These are phyloP conservation scores for Crematogaster levior DNA, from an alignment of 2,888 invertebrate species.

Conservation along the genomic window DNA sequence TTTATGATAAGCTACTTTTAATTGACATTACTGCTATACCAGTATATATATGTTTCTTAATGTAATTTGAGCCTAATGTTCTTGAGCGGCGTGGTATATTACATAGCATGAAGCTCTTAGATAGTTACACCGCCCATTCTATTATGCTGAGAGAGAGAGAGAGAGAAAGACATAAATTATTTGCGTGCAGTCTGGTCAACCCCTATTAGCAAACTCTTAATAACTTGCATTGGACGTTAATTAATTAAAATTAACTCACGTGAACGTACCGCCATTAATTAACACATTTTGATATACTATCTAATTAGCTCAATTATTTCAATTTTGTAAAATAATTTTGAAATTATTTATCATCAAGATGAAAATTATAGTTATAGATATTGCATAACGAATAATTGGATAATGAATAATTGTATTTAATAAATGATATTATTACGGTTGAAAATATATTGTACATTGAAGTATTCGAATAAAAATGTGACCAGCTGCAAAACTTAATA, in stretches of 20 bases:
- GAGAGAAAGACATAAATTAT: conserved; percentile 30
- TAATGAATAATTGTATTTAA: too few relatives aligned
- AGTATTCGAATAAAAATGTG: too few relatives aligned
- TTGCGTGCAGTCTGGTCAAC: conserved; percentile 36
- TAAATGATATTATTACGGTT: background rate
- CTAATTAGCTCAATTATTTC: conserved; percentile 27
- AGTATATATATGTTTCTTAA: conserved; percentile 33
- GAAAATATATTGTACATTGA: background rate
- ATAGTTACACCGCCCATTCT: conserved; percentile 4
- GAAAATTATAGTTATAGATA: background rate
- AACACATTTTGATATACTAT: conserved; percentile 18
- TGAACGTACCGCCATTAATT: conserved; percentile 22
- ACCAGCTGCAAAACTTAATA: too few relatives aligned
- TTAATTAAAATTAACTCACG: conserved; percentile 42
- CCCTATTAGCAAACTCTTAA: conserved; percentile 43
- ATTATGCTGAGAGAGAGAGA: conserved; percentile 4
- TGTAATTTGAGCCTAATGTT: conserved; percentile 32
- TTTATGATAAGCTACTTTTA: conserved; percentile 22
- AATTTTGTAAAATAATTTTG: background rate
- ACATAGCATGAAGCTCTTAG: conserved; percentile 22
- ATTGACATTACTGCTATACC: conserved; percentile 15
- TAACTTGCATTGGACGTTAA: conserved; percentile 42
- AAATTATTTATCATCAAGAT: background rate
- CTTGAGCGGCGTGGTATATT: conserved; percentile 24
- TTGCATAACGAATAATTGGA: too few relatives aligned